A percentile compares a stretch with the other conserved stretches of the same genome.
phyloP scores from a whole-genome alignment of 2,888 invertebrate genomes.

The Elaeidobius kamerunicus region DNA sequence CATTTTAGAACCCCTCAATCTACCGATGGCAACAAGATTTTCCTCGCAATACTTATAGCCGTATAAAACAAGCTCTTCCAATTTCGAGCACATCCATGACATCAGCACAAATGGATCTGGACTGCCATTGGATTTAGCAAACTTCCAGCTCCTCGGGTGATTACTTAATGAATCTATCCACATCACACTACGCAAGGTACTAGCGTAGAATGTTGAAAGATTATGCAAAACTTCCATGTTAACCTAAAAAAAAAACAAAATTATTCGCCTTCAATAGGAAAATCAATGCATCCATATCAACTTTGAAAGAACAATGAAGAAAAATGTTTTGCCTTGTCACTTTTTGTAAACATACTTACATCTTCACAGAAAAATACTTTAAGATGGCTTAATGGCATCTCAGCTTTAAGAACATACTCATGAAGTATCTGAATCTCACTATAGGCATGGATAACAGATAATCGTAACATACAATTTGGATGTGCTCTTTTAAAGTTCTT shows the following conservation, averaged over 20 bases:
- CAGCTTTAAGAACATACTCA: slow-evolving; percentile 59
- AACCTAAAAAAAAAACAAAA: slow-evolving; percentile 49
- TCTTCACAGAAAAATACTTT: slow-evolving; percentile 71
- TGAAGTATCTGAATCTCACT: slow-evolving; percentile 63
- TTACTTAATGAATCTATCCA: slow-evolving; percentile 58
- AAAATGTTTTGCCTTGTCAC: too few relatives aligned
- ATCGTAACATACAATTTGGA: slow-evolving; percentile 57
- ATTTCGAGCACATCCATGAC: slow-evolving; percentile 62
- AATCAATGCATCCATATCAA: too few relatives aligned
- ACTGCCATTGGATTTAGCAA: slow-evolving; percentile 38
- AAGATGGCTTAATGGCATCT: slow-evolving; percentile 71
- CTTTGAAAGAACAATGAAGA: too few relatives aligned
- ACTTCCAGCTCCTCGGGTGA: slow-evolving; percentile 38
- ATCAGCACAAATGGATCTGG: slow-evolving; percentile 62
- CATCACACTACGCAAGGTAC: slow-evolving; percentile 56
- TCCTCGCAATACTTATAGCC: slow-evolving; percentile 61
- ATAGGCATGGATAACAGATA: slow-evolving; percentile 66
- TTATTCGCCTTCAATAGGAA: too few relatives aligned
- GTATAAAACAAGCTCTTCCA: slow-evolving; percentile 56
- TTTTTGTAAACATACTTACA: slow-evolving; percentile 48
- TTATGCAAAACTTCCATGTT: slow-evolving; percentile 56
- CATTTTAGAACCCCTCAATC: slow-evolving; percentile 57
- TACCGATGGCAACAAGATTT: slow-evolving; percentile 62
- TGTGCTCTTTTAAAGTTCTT: slow-evolving; percentile 53
- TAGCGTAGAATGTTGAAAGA: slow-evolving; percentile 54